Percentiles rank a stretch among this genome's conserved stretches.
Conservation (phyloP, 1,140 invertebrate genomes). For the Rhagoletis pomonella region DNA sequence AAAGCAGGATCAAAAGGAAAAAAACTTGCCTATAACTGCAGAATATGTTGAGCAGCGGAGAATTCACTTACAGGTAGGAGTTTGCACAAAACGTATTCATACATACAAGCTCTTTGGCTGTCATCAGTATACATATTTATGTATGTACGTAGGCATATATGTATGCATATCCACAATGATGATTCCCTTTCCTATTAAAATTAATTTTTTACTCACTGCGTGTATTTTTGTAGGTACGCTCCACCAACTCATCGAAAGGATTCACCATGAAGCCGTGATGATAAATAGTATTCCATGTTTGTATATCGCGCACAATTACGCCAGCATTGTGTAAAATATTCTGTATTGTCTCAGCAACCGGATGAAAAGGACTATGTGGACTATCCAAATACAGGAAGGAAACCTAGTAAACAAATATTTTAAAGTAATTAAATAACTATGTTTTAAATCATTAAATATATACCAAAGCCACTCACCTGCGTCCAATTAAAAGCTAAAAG, state of each 20-base stretch:
- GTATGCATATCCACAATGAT: background rate
- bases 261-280: conserved; percentile 85
- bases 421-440: background rate
- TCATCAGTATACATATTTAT: no score
- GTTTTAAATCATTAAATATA: background rate
- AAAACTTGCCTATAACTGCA: no score
- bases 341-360: conserved; percentile 84
- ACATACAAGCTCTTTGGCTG: no score
- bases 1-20: no score
- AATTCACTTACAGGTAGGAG: no score
- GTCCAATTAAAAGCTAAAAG: conserved; percentile 88
- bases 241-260: conserved; percentile 86
- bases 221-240: conserved; percentile 84
- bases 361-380: conserved; percentile 80
- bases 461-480: conserved; percentile 76
- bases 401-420: conserved; percentile 75
- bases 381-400: conserved; percentile 85
- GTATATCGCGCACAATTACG: conserved; percentile 80
- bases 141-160: background rate
- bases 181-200: background rate
- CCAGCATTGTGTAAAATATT: conserved; percentile 80
- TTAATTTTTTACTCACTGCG: conserved; percentile 81
- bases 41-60: no score
- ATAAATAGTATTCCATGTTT: conserved; percentile 85
- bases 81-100: no score